A percentile compares a stretch with the other conserved stretches of the same genome.
Evolutionary conservation across 2,113 vertebrate species (phyloP).

Genomic region (Rhinopithecus roxellana): DNA sequence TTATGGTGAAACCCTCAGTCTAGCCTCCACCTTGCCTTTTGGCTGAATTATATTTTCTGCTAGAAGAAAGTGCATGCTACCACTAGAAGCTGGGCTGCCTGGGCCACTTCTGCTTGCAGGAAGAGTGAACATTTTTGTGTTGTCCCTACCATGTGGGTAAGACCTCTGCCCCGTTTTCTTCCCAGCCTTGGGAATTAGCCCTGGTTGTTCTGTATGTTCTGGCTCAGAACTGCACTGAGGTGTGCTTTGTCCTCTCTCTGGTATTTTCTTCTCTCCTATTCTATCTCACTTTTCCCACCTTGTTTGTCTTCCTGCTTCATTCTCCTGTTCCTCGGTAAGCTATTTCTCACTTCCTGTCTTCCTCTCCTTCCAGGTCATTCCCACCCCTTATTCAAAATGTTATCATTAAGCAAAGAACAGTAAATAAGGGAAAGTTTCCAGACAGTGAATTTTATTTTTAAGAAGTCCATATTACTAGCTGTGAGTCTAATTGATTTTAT

Average conservation of each 20-base stretch:
- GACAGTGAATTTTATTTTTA: neutral
- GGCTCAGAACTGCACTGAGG: neutral
- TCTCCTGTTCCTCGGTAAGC: neutral
- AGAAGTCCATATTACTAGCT: neutral
- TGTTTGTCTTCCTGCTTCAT: neutral
- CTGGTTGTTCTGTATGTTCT: too few species aligned
- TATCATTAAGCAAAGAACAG: neutral
- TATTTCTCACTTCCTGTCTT: neutral
- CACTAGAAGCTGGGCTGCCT: neutral
- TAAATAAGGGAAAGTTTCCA: neutral
- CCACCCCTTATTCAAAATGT: neutral
- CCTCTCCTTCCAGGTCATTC: neutral
- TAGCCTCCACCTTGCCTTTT: neutral
- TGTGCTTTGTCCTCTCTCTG: neutral
- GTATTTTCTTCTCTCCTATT: neutral
- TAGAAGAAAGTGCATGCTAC: neutral
- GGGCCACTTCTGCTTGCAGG: neutral
- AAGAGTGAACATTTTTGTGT: neutral
- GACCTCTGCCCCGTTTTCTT: neutral
- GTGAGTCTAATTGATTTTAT: slow-evolving; percentile 13
- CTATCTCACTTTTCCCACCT: neutral
- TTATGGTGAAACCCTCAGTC: neutral
- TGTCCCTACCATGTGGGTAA: neutral
- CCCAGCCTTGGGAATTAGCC: too few species aligned
- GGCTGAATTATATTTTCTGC: neutral